Percentiles rank a stretch among this genome's conserved stretches.
Conservation (phyloP, 2,113 vertebrate genomes). For the Alligator sinensis region DNA sequence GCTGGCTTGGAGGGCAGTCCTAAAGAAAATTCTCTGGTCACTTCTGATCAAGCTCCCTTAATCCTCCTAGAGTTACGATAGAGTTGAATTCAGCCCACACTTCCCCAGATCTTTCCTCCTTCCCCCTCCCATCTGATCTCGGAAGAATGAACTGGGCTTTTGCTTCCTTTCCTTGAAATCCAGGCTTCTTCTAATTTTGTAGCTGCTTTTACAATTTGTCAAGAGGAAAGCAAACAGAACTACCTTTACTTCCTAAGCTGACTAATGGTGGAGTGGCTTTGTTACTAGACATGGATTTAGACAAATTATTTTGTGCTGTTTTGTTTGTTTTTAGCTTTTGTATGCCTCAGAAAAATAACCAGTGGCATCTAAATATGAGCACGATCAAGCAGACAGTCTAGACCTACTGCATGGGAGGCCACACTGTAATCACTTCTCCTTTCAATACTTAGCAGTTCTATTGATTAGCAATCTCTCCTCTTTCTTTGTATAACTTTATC, state of each 20-base stretch:
- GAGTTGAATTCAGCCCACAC: neutral
- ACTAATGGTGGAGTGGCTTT: neutral
- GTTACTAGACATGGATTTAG: neutral
- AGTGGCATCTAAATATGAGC: neutral
- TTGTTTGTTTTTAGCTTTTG: neutral
- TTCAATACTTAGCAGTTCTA: neutral
- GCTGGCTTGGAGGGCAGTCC: too few species aligned
- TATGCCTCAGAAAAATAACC: neutral
- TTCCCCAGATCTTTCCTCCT: neutral
- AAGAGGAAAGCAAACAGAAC: neutral
- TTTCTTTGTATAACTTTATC: neutral
- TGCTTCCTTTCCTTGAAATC: neutral
- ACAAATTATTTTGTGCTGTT: neutral
- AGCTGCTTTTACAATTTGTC: rapidly evolving
- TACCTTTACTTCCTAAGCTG: neutral
- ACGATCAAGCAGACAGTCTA: neutral
- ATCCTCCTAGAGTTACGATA: neutral
- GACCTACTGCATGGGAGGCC: neutral
- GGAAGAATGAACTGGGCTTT: neutral
- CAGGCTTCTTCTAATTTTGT: neutral
- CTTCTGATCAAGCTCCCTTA: neutral
- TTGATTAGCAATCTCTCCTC: neutral
- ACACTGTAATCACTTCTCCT: neutral
- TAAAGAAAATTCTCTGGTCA: too few species aligned
- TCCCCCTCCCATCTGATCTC: neutral